These are phyloP conservation scores for Columba janthina DNA, from an alignment of 2,113 vertebrate genomes.

Conservation along the genomic window DNA sequence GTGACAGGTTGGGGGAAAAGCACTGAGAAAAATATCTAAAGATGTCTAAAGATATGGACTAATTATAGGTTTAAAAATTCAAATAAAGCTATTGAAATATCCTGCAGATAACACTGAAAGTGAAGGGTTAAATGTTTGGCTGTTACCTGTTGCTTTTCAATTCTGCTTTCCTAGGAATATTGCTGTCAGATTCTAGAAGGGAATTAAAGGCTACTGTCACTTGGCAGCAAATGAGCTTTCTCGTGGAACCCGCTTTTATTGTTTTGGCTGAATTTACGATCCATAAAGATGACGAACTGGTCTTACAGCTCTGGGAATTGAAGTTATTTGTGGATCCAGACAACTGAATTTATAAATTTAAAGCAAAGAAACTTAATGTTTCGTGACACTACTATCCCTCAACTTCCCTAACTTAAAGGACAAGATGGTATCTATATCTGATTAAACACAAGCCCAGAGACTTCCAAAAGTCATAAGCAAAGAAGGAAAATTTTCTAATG, in stretches of 20 bases:
- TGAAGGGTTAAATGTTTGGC: background rate
- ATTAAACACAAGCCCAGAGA: background rate
- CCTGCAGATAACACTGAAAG: background rate
- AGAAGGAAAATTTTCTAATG: background rate
- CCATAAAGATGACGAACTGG: background rate
- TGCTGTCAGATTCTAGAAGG: background rate
- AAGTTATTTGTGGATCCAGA: background rate
- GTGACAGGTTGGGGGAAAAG: background rate
- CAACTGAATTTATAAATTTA: background rate
- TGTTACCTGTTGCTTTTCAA: background rate
- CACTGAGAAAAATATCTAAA: background rate
- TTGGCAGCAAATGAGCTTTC: background rate
- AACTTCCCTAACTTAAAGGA: background rate
- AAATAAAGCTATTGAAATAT: background rate
- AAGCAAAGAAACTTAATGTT: background rate
- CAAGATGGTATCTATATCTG: background rate
- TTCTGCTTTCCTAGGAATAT: background rate
- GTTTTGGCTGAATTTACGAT: slow-evolving; percentile 23
- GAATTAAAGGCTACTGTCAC: background rate
- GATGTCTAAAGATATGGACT: background rate
- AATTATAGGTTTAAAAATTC: background rate
- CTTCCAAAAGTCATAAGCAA: background rate
- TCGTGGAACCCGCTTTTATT: background rate
- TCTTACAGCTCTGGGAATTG: background rate
- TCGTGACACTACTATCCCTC: background rate